Conservation (phyloP, 2,888 invertebrate genomes). For the Aelia acuminata region DNA sequence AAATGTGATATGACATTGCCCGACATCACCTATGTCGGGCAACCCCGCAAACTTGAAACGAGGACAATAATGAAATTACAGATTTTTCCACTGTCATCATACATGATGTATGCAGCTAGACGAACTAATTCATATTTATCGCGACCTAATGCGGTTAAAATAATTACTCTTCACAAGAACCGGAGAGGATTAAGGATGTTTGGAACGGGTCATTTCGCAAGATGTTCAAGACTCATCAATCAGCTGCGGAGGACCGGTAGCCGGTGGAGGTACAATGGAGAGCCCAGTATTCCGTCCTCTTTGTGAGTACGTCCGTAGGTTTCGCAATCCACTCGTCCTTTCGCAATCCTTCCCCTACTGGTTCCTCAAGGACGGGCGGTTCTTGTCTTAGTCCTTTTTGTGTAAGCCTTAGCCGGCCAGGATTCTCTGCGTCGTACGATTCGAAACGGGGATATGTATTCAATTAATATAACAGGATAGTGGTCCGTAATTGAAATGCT, state of each 20-base stretch:
- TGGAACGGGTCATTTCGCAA: constrained; percentile 3
- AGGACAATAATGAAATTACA: no score
- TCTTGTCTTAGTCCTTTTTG: constrained; percentile 29
- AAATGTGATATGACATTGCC: no score
- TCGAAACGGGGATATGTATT: neutral
- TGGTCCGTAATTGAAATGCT: neutral
- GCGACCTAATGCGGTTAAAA: neutral
- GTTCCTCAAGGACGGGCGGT: constrained; percentile 41
- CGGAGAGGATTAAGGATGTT: neutral
- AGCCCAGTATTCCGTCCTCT: neutral
- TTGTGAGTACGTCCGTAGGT: constrained; percentile 7
- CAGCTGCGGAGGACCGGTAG: constrained; percentile 1
- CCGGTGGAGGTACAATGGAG: neutral
- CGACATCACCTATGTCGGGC: no score
- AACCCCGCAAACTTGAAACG: no score
- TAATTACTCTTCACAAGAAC: neutral
- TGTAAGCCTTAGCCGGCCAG: neutral
- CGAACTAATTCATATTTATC: no score
- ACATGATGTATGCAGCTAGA: no score
- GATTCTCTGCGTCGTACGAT: neutral
- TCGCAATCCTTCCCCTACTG: constrained; percentile 41
- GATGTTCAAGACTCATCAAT: constrained; percentile 16
- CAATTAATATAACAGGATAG: neutral
- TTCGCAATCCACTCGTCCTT: constrained; percentile 8
- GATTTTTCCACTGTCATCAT: no score